Evolutionary conservation across 2,888 invertebrate species (phyloP).

Genomic region (Arenicola marina): DNA sequence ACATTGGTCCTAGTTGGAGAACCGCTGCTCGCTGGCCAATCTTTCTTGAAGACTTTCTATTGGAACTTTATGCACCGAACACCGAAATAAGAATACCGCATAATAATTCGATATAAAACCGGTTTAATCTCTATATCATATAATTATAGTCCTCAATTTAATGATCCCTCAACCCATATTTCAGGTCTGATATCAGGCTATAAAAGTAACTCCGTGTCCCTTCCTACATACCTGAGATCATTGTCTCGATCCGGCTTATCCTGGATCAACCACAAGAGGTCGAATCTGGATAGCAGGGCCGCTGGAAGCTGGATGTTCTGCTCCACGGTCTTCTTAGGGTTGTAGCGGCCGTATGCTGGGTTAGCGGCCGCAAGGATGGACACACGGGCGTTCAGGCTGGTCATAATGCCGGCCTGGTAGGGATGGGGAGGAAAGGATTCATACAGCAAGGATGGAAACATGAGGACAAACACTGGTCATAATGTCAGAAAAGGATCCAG

Average conservation of each 20-base stretch:
- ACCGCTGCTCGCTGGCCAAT: too few relatives aligned
- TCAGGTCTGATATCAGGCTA: neutral
- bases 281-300: slow-evolving; percentile 93
- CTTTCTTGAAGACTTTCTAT: too few relatives aligned
- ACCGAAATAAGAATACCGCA: neutral
- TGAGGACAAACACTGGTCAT: too few relatives aligned
- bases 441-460: too few relatives aligned
- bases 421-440: too few relatives aligned
- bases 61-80: too few relatives aligned
- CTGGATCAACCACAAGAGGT: slow-evolving; percentile 93
- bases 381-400: slow-evolving; percentile 94
- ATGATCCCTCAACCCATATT: neutral
- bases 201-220: neutral
- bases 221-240: slow-evolving; percentile 66
- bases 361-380: slow-evolving; percentile 98
- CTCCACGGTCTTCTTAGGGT: slow-evolving; percentile 89
- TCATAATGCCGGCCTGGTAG: slow-evolving; percentile 92
- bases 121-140: neutral
- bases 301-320: slow-evolving; percentile 98
- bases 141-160: neutral
- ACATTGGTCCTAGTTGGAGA: too few relatives aligned
- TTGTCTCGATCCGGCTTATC: slow-evolving; percentile 72
- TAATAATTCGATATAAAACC: neutral
- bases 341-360: slow-evolving; percentile 97
- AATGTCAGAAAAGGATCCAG: too few relatives aligned